phyloP scores from a whole-genome alignment of 2,797 vertebrate species.

The Pelochelys cantorii region DNA sequence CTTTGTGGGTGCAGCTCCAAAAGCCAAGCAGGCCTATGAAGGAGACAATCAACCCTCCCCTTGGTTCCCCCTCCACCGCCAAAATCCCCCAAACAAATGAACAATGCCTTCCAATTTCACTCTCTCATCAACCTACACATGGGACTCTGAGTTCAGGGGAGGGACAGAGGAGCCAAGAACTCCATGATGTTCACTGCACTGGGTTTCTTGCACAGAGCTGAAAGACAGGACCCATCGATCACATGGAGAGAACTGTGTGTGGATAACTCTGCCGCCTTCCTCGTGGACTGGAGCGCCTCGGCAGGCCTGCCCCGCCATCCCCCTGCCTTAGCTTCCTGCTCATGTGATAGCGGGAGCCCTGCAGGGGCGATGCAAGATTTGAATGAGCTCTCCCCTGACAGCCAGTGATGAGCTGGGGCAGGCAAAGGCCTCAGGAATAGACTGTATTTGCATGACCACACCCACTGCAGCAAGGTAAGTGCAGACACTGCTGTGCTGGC shows the following conservation, averaged over 20 bases:
- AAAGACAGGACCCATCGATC: not conserved
- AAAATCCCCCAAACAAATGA: not conserved
- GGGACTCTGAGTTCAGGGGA: not conserved
- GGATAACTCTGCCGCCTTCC: not conserved
- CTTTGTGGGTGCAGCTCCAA: not conserved
- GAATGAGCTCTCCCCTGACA: no score
- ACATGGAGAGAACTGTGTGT: not conserved
- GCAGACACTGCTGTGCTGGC: no score
- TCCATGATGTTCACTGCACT: not conserved
- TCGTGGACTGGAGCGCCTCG: rapidly evolving
- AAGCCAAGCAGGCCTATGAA: not conserved
- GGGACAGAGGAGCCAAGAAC: not conserved
- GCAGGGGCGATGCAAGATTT: no score
- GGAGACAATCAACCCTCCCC: not conserved
- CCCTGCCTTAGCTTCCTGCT: not conserved
- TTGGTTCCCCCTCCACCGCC: no score
- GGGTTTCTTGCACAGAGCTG: not conserved
- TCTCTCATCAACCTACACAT: not conserved
- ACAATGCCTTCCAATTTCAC: not conserved
- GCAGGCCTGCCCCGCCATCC: no score
- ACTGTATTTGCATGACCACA: no score
- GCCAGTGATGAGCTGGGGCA: no score
- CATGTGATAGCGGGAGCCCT: not conserved
- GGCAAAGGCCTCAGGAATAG: no score
- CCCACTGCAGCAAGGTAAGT: no score